phyloP scores from a whole-genome alignment of 1,140 invertebrate genomes.

The Drosophila biarmipes region DNA sequence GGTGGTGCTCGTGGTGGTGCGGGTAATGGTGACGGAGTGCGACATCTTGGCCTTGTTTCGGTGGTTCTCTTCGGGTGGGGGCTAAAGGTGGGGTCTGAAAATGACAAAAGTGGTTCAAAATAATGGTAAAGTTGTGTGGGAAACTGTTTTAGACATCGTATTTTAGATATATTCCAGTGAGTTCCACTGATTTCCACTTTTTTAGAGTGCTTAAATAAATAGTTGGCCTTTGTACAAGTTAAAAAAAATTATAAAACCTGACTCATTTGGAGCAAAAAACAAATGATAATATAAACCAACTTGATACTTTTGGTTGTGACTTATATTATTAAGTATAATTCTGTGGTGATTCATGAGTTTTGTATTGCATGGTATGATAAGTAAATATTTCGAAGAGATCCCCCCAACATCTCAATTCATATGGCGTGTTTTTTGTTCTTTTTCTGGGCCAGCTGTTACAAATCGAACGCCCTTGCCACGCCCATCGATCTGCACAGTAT shows the following conservation, averaged over 20 bases:
- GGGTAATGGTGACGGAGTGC: slow-evolving; percentile 92
- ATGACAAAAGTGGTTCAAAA: background rate
- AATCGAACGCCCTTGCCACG: slow-evolving; percentile 51
- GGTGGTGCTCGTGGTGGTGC: slow-evolving; percentile 92
- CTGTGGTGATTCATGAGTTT: background rate
- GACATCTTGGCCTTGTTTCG: slow-evolving; percentile 87
- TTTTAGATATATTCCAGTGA: background rate
- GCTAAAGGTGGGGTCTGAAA: slow-evolving; percentile 31
- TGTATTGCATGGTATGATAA: background rate
- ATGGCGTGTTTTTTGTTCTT: background rate
- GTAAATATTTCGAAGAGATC: background rate
- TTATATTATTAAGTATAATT: too few species aligned
- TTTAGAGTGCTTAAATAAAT: too few species aligned
- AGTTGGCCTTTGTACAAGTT: too few species aligned
- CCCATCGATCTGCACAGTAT: slow-evolving; percentile 35
- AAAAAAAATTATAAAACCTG: too few species aligned
- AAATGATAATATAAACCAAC: too few species aligned
- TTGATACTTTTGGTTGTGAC: too few species aligned
- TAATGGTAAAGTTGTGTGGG: background rate
- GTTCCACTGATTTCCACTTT: background rate
- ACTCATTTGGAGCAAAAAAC: too few species aligned
- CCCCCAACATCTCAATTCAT: background rate
- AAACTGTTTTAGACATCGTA: background rate
- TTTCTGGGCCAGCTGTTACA: slow-evolving; percentile 52
- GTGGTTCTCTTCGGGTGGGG: slow-evolving; percentile 24